These are phyloP conservation scores for Lysandra coridon DNA, from an alignment of 2,888 invertebrate species.

Conservation along the genomic window DNA sequence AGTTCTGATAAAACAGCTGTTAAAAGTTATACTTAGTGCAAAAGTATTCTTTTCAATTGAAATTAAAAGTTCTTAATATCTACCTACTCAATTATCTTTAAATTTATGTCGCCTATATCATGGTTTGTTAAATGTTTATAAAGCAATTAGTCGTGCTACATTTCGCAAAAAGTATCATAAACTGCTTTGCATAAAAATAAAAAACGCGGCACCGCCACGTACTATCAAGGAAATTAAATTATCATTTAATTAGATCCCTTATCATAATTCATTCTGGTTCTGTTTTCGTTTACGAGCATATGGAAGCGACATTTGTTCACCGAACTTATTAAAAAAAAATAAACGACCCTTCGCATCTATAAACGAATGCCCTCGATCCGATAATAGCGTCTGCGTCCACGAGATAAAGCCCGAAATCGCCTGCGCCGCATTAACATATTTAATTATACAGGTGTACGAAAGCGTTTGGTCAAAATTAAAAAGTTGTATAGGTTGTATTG, in stretches of 20 bases:
- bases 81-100: background rate
- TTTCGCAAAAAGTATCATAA: background rate
- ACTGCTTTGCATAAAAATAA: background rate
- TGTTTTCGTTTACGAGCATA: conserved; percentile 25
- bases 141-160: background rate
- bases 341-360: conserved; percentile 1
- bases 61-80: background rate
- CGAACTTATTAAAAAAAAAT: conserved; percentile 21
- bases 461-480: conserved; percentile 30
- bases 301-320: conserved; percentile 30
- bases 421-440: conserved; percentile 2
- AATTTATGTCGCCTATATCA: too few species aligned
- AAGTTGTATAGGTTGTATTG: conserved; percentile 37
- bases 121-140: background rate
- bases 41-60: too few species aligned
- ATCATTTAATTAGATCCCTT: conserved; percentile 21
- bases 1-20: background rate
- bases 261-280: conserved; percentile 16
- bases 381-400: background rate
- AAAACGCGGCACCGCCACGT: background rate
- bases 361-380: background rate
- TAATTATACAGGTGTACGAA: conserved; percentile 26
- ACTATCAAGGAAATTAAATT: conserved; percentile 1
- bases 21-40: background rate
- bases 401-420: conserved; percentile 19